phyloP scores from a whole-genome alignment of 2,113 vertebrate genomes.

The Spermophilus dauricus region DNA sequence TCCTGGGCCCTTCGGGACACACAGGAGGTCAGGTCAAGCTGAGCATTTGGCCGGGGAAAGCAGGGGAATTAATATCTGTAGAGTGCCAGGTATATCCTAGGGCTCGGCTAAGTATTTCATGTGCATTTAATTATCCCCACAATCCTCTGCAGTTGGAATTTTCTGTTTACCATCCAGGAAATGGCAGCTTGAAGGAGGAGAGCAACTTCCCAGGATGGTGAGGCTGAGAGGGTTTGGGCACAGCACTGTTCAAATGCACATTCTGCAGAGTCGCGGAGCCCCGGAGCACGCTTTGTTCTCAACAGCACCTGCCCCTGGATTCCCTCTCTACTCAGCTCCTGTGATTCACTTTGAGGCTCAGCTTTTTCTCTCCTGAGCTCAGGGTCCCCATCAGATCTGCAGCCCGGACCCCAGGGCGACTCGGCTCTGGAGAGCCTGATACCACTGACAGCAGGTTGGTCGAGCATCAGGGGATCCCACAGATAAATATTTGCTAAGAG shows the following conservation, averaged over 20 bases:
- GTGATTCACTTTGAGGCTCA: not conserved
- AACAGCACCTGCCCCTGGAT: rapidly evolving
- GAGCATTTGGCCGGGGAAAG: not conserved
- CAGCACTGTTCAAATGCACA: not conserved
- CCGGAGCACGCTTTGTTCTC: not conserved
- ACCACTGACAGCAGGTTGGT: constrained; percentile 39
- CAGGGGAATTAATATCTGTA: not conserved
- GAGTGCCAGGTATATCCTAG: not conserved
- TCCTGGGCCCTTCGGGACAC: not conserved
- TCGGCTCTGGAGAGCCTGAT: not conserved
- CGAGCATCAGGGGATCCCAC: constrained; percentile 18
- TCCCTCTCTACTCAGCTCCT: not conserved
- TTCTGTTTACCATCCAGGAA: not conserved
- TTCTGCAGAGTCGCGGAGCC: not conserved
- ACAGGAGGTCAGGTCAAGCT: not conserved
- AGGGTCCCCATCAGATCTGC: not conserved
- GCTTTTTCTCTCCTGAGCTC: not conserved
- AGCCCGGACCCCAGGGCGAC: not conserved
- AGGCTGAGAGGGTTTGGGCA: not conserved
- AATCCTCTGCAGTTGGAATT: not conserved
- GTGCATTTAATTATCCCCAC: not conserved
- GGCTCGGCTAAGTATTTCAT: not conserved
- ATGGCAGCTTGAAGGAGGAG: not conserved
- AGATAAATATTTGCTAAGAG: constrained; percentile 75
- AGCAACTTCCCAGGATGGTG: not conserved